These are phyloP conservation scores for Polymixis flavicincta DNA, from an alignment of 2,888 invertebrate genomes.

Conservation along the genomic window DNA sequence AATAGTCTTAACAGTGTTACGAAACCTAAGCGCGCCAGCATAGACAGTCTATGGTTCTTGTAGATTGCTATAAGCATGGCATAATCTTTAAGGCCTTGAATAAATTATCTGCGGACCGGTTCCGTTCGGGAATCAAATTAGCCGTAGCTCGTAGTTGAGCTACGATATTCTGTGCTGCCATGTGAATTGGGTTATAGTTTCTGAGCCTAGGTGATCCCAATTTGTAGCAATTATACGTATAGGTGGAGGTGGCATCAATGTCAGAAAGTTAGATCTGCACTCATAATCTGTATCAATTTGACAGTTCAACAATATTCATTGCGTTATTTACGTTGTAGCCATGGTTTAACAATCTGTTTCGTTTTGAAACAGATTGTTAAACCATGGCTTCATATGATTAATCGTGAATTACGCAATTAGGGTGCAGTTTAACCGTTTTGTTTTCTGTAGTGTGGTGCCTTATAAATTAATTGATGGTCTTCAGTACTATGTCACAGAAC, in stretches of 20 bases:
- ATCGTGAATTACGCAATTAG: too few relatives aligned
- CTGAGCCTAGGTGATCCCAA: not conserved
- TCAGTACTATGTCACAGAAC: not conserved
- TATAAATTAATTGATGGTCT: not conserved
- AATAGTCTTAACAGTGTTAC: not conserved
- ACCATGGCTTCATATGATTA: too few relatives aligned
- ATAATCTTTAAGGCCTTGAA: constrained; percentile 1
- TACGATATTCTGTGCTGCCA: not conserved
- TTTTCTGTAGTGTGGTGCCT: not conserved
- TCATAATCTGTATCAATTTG: too few relatives aligned
- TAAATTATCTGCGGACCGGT: not conserved
- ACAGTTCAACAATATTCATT: too few relatives aligned
- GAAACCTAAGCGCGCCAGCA: not conserved
- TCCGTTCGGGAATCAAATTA: not conserved
- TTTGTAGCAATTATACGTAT: not conserved
- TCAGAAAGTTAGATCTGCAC: too few relatives aligned
- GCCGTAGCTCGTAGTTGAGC: not conserved
- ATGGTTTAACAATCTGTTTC: too few relatives aligned
- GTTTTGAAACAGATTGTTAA: too few relatives aligned
- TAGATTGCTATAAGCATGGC: not conserved
- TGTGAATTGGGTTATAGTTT: not conserved
- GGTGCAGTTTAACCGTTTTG: not conserved
- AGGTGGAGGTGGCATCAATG: not conserved
- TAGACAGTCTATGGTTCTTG: not conserved
- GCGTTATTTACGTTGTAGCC: too few relatives aligned